Conservation (phyloP, 2,113 vertebrate species). For the Corythornis cristatus region DNA sequence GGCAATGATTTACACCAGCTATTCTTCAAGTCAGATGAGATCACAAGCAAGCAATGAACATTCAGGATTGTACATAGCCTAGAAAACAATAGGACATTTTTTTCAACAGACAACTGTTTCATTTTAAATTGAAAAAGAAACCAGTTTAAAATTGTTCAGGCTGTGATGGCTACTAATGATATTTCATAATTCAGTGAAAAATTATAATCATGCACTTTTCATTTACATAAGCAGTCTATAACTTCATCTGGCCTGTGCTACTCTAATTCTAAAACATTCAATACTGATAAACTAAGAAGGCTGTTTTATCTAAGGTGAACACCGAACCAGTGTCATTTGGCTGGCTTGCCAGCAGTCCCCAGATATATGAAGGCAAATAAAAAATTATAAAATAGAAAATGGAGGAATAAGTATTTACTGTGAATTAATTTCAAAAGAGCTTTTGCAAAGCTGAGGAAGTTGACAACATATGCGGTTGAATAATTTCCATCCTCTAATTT, state of each 20-base stretch:
- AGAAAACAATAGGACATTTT: neutral
- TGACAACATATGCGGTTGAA: neutral
- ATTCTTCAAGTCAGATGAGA: neutral
- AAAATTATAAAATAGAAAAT: neutral
- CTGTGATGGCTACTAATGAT: neutral
- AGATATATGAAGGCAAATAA: conserved; percentile 6
- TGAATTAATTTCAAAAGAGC: conserved; percentile 31
- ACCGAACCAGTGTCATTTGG: neutral
- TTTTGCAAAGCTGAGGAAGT: conserved; percentile 23
- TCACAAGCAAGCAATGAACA: neutral
- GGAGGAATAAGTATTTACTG: neutral
- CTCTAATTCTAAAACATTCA: neutral
- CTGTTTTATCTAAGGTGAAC: neutral
- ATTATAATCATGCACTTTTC: neutral
- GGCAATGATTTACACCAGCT: neutral
- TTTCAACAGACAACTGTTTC: neutral
- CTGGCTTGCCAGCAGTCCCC: conserved; percentile 7
- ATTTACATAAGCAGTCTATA: neutral
- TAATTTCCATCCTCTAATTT: neutral
- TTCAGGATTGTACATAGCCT: neutral
- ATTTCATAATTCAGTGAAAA: conserved; percentile 33
- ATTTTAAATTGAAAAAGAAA: conserved; percentile 35
- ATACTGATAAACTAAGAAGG: neutral
- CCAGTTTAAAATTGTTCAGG: neutral
- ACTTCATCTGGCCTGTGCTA: conserved; percentile 22